Percentiles rank a stretch among this genome's conserved stretches.
These are phyloP conservation scores for Colostygia pectinataria DNA, from an alignment of 2,888 invertebrate genomes.

Conservation along the genomic window DNA sequence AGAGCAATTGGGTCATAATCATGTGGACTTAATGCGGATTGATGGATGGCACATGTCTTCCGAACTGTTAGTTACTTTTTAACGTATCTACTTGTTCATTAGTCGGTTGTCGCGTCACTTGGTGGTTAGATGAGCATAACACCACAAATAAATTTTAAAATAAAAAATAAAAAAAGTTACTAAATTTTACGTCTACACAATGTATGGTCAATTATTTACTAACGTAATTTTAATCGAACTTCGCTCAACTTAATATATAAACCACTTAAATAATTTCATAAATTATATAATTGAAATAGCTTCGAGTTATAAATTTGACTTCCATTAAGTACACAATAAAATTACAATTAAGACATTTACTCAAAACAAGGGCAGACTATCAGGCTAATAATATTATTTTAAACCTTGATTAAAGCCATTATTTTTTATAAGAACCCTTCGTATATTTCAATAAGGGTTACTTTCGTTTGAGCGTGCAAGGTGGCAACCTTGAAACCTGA, in stretches of 20 bases:
- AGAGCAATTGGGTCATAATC: too few species aligned
- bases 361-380: slow-evolving; percentile 24
- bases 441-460: neutral
- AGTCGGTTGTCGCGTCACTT: too few species aligned
- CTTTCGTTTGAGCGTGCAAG: slow-evolving; percentile 1
- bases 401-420: slow-evolving; percentile 11
- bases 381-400: slow-evolving; percentile 20
- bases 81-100: too few species aligned
- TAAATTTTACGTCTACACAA: too few species aligned
- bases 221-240: too few species aligned
- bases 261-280: neutral
- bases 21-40: too few species aligned
- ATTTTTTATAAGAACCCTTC: slow-evolving; percentile 1
- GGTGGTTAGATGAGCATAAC: too few species aligned
- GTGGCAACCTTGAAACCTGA: slow-evolving; percentile 28
- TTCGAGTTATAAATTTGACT: neutral
- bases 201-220: too few species aligned
- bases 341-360: slow-evolving; percentile 27
- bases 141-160: too few species aligned
- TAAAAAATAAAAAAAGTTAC: too few species aligned
- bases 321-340: slow-evolving; percentile 19
- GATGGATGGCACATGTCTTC: too few species aligned
- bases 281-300: neutral
- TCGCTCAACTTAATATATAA: neutral
- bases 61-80: too few species aligned